These are phyloP conservation scores for Parus major DNA, from an alignment of 2,113 vertebrate species.

Conservation along the genomic window DNA sequence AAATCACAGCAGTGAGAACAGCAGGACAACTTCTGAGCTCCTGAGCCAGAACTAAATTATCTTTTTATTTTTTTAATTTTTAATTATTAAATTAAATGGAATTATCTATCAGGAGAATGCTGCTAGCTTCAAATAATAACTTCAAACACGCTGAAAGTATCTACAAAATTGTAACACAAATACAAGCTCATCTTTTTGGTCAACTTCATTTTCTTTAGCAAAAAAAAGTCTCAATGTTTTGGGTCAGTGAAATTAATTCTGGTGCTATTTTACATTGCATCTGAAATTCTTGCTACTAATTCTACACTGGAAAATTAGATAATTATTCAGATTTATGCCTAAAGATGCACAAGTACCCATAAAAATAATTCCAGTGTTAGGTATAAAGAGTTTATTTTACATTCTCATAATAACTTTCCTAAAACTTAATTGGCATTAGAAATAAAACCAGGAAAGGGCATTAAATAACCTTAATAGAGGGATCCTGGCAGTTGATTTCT, in stretches of 20 bases:
- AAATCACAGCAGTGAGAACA: background rate
- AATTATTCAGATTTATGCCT: background rate
- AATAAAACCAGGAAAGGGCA: background rate
- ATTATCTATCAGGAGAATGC: background rate
- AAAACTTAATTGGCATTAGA: background rate
- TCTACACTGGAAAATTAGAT: background rate
- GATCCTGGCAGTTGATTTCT: conserved; percentile 88
- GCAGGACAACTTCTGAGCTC: background rate
- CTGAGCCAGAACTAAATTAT: background rate
- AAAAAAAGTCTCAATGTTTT: background rate
- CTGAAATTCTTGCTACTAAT: background rate
- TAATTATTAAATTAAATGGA: too few species aligned
- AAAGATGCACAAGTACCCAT: background rate
- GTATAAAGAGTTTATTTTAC: background rate
- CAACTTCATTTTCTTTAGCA: background rate
- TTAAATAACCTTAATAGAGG: conserved; percentile 86
- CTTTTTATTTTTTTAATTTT: too few species aligned
- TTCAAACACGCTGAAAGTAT: background rate
- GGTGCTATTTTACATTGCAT: background rate
- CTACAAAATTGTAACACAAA: background rate
- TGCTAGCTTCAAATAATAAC: background rate
- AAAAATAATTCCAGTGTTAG: background rate
- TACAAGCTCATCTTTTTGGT: background rate
- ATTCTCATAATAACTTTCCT: background rate
- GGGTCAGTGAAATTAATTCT: background rate